Conservation (phyloP, 92 coral and sea anemone genomes). For the Phymanthus crucifer region DNA sequence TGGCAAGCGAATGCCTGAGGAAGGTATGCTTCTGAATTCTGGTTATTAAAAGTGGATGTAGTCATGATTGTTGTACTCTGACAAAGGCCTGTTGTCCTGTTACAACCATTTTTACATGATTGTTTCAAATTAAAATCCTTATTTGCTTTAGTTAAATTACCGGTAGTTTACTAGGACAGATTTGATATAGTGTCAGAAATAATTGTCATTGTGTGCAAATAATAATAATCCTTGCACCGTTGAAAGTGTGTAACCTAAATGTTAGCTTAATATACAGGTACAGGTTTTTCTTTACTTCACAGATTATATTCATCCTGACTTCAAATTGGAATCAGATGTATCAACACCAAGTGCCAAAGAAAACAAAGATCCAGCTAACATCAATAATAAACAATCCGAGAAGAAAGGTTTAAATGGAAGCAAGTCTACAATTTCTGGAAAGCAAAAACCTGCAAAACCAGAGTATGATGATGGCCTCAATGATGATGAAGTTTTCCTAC, state of each 20-base stretch:
- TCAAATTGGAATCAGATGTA: constrained; percentile 34
- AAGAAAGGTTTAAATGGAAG: neutral
- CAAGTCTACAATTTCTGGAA: neutral
- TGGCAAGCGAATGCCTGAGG: constrained; percentile 75
- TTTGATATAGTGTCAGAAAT: too few relatives aligned
- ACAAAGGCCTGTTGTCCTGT: neutral
- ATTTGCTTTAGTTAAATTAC: too few relatives aligned
- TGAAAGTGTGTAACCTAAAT: too few relatives aligned
- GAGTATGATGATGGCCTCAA: constrained; percentile 42
- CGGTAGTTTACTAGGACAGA: too few relatives aligned
- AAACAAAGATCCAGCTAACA: constrained; percentile 46
- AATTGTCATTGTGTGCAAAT: too few relatives aligned
- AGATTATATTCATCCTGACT: constrained; percentile 60
- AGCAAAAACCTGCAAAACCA: neutral
- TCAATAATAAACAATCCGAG: constrained; percentile 2
- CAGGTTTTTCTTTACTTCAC: neutral
- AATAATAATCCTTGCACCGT: too few relatives aligned
- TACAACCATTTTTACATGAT: too few relatives aligned
- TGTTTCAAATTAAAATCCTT: too few relatives aligned
- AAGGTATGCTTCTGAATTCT: constrained; percentile 47
- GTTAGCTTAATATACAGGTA: too few relatives aligned
- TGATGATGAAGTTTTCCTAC: constrained; percentile 65
- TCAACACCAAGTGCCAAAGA: constrained; percentile 57
- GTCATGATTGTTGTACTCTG: neutral
- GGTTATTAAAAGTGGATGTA: neutral